Evolutionary conservation across 2,888 invertebrate species (phyloP).

Genomic region (Diloba caeruleocephala): DNA sequence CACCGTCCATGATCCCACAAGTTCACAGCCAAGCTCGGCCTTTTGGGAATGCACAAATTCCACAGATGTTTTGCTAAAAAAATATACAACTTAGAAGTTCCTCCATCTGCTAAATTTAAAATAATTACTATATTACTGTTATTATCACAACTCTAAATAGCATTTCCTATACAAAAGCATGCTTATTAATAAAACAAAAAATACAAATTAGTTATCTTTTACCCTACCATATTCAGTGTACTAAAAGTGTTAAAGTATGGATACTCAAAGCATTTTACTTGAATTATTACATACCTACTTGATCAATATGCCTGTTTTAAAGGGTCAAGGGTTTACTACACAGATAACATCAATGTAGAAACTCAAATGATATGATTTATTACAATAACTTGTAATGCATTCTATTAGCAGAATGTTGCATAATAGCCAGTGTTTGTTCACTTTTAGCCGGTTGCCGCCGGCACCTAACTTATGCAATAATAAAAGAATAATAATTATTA

Average conservation of each 20-base stretch:
- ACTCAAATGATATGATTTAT: conserved; percentile 43
- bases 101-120: no score
- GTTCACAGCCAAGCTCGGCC: conserved; percentile 93
- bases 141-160: no score
- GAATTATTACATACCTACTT: conserved; percentile 1
- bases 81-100: no score
- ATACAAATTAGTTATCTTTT: no score
- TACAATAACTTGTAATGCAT: conserved; percentile 27
- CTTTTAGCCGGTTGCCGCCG: conserved; percentile 48
- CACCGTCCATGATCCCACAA: conserved; percentile 99
- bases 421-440: conserved; percentile 67
- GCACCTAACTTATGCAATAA: conserved; percentile 50
- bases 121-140: no score
- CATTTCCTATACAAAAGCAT: no score
- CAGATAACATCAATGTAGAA: conserved; percentile 58
- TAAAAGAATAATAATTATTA: conserved; percentile 45
- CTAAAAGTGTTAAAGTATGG: neutral
- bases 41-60: conserved; percentile 93
- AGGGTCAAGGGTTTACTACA: conserved; percentile 63
- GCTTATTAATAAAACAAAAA: no score
- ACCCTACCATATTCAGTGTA: no score
- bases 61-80: conserved; percentile 92
- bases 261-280: neutral
- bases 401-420: conserved; percentile 83
- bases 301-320: conserved; percentile 23